These are phyloP conservation scores for Bubo scandiacus DNA, from an alignment of 2,113 vertebrate species.

Conservation along the genomic window DNA sequence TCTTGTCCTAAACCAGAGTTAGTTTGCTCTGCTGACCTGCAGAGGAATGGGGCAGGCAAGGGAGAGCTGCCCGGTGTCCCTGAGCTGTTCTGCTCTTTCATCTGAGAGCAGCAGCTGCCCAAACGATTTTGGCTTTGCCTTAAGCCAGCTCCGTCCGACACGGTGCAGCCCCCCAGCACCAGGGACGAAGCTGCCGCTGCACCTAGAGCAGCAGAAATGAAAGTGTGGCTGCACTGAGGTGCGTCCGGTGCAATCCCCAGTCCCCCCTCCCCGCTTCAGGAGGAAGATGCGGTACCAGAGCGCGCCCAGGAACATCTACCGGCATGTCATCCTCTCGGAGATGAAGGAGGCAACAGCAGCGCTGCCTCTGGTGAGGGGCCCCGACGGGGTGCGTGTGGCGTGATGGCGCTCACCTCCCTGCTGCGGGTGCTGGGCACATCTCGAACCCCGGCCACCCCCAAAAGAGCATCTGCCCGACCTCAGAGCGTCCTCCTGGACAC, in stretches of 20 bases:
- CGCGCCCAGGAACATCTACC: slow-evolving; percentile 91
- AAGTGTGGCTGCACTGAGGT: neutral
- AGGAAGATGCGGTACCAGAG: slow-evolving; percentile 91
- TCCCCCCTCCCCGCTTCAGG: slow-evolving; percentile 50
- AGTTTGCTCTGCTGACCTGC: neutral
- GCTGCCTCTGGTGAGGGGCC: slow-evolving; percentile 87
- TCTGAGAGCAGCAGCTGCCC: neutral
- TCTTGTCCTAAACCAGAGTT: neutral
- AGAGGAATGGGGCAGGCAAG: too few species aligned
- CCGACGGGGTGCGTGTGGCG: accelerated
- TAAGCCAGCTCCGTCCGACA: neutral
- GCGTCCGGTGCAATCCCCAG: neutral
- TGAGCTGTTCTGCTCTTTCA: neutral
- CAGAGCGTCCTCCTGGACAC: neutral
- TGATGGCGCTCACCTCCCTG: neutral
- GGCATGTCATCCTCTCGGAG: slow-evolving; percentile 94
- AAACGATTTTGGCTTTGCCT: accelerated
- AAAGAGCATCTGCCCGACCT: neutral
- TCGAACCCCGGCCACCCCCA: neutral
- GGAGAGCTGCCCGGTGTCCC: neutral
- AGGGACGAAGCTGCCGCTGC: neutral
- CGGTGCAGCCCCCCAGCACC: neutral
- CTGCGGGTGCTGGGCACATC: accelerated
- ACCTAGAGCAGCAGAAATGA: neutral
- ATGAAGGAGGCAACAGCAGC: slow-evolving; percentile 90